Evolutionary conservation across 2,888 invertebrate species (phyloP), one percentile per base, ranked within the genome.

Genomic region (Gerosis bhagava): DNA sequence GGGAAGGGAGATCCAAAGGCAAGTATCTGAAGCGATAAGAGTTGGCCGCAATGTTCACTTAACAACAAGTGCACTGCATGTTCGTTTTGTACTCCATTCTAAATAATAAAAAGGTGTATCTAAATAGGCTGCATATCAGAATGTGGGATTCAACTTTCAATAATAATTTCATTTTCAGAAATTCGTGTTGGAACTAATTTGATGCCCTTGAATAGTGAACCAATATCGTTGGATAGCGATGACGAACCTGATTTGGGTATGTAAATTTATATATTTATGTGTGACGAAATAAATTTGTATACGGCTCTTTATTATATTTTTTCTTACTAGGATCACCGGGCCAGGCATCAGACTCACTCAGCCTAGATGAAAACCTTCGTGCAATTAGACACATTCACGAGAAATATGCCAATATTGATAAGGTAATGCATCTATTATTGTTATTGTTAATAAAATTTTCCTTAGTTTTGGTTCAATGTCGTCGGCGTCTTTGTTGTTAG

Each of bases 341-440:
- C 7, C 83, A 82, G 25, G 81, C 83, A 0, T 86, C 87, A 0
- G 87, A 88, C 40, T 87, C 87, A 0, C 54, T 88, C 0, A 86
- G 84, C 31, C 49, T 87, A 3, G 87, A 88, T 49, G 88, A 88
- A 26, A 88, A 88, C 26, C 65, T 88, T 0, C 73, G 86, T 0
- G 88, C 87, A 0, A 42, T 88, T 5, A 53, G 84, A 26, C 86
- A 87, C 13, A 80, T 88, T 24, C 88, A 87, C 44, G 88, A 88
- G 53, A 88, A 88, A 61, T 88, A 88, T 35, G 88, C 88, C 0
- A 87, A 88, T 48, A 82, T 88, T 11, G 80, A 84, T 49, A 86
- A 86, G 74, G 86, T 82, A 53, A 6, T 43, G 26, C 34, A 34
- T 41, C 29, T 42, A 19, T 5, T 5, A 19, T 19, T 6, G 6